phyloP scores from a whole-genome alignment of 2,888 invertebrate genomes.

The Leptopterna dolabrata region DNA sequence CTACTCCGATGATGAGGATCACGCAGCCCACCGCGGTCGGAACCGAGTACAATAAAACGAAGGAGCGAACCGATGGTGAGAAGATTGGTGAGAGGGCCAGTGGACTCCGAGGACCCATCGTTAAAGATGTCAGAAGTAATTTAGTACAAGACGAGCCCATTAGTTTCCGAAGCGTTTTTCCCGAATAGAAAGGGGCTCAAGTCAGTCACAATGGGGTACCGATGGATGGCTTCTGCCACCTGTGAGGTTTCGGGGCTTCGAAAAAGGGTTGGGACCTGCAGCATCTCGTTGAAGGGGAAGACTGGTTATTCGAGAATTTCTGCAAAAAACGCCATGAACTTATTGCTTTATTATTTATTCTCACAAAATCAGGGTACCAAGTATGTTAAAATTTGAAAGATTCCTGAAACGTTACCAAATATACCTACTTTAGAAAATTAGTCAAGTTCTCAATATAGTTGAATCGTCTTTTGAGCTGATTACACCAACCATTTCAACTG shows the following conservation, averaged over 20 bases:
- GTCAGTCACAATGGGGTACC: not conserved
- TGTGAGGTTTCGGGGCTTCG: not conserved
- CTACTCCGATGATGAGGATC: not conserved
- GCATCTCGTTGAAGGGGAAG: too few relatives aligned
- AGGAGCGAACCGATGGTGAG: constrained; percentile 22
- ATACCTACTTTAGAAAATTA: too few relatives aligned
- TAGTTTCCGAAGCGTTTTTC: constrained; percentile 31
- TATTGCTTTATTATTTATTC: too few relatives aligned
- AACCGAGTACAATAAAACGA: not conserved
- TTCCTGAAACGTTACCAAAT: too few relatives aligned
- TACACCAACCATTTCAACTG: too few relatives aligned
- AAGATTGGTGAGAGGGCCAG: constrained; percentile 4
- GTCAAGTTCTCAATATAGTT: too few relatives aligned
- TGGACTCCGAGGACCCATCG: not conserved
- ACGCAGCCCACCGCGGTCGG: not conserved
- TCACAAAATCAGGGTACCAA: too few relatives aligned
- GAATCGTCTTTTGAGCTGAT: too few relatives aligned
- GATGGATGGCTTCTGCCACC: not conserved
- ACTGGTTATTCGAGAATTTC: too few relatives aligned
- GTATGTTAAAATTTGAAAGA: too few relatives aligned
- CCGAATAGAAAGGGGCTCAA: constrained; percentile 1
- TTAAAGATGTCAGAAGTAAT: constrained; percentile 44
- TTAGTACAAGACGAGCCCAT: constrained; percentile 37
- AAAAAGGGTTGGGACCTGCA: not conserved
- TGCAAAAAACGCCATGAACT: too few relatives aligned